Percentiles rank a stretch among this genome's conserved stretches.
Evolutionary conservation across 2,113 vertebrate genomes (phyloP).

Genomic region (Zosterops pallidus): DNA sequence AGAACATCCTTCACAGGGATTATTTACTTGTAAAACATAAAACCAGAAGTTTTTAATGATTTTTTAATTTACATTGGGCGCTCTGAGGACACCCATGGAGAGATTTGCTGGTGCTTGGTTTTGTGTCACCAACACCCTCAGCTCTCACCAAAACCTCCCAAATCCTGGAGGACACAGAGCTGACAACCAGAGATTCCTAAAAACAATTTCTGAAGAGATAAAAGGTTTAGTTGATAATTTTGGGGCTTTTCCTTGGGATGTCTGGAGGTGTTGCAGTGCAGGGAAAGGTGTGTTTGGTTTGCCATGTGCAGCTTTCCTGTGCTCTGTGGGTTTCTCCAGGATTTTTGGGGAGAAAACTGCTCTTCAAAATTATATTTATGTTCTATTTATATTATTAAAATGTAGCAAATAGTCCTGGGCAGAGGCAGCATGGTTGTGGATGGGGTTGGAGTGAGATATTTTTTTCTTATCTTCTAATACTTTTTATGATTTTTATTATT

Average conservation of each 20-base stretch:
- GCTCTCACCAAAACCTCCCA: background rate
- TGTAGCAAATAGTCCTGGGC: background rate
- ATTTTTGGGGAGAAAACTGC: background rate
- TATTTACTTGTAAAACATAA: background rate
- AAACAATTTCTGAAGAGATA: background rate
- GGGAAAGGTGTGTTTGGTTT: fast-evolving
- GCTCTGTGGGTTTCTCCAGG: background rate
- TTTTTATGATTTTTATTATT: background rate
- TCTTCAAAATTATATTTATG: background rate
- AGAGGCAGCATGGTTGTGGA: background rate
- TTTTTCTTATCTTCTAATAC: background rate
- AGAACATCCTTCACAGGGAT: fast-evolving
- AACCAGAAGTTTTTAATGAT: fast-evolving
- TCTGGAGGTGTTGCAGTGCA: background rate
- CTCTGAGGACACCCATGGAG: background rate
- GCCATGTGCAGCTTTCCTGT: background rate
- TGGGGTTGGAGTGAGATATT: background rate
- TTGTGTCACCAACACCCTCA: background rate
- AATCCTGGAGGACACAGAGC: background rate
- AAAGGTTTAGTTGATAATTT: background rate
- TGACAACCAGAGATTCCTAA: background rate
- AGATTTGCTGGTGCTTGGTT: background rate
- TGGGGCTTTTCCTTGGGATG: background rate
- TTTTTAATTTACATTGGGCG: fast-evolving
- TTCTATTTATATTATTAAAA: background rate